These are phyloP conservation scores for Poeciliopsis presidionis DNA, from an alignment of 2,797 vertebrate genomes.

Conservation along the genomic window DNA sequence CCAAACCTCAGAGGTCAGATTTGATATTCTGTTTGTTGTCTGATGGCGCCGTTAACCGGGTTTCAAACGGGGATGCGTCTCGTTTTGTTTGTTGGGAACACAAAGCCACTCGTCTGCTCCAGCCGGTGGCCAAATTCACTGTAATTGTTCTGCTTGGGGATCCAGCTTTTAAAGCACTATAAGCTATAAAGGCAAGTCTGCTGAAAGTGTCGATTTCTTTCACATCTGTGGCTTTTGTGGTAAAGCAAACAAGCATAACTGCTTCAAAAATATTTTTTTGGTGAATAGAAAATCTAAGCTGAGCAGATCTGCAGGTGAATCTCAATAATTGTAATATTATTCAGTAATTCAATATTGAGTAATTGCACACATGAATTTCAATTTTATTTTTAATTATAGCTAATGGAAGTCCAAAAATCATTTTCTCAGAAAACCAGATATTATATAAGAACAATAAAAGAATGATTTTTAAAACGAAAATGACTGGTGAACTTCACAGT, in stretches of 20 bases:
- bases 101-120: neutral
- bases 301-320: neutral
- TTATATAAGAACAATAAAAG: neutral
- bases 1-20: constrained; percentile 59
- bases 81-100: constrained; percentile 11
- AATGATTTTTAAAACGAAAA: neutral
- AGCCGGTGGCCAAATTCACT: neutral
- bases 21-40: constrained; percentile 59
- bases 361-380: neutral
- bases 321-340: neutral
- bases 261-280: neutral
- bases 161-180: neutral
- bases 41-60: constrained; percentile 18
- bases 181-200: neutral
- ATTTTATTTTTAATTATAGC: neutral
- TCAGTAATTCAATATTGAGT: neutral
- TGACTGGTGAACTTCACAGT: neutral
- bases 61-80: constrained; percentile 42
- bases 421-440: neutral
- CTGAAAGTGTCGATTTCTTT: neutral
- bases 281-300: neutral
- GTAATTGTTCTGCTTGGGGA: neutral
- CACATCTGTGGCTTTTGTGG: neutral
- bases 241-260: neutral
- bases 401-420: neutral